Base-by-base conservation (phyloP, 2,797 vertebrate genomes). In the Ptychadena robeensis region DNA sequence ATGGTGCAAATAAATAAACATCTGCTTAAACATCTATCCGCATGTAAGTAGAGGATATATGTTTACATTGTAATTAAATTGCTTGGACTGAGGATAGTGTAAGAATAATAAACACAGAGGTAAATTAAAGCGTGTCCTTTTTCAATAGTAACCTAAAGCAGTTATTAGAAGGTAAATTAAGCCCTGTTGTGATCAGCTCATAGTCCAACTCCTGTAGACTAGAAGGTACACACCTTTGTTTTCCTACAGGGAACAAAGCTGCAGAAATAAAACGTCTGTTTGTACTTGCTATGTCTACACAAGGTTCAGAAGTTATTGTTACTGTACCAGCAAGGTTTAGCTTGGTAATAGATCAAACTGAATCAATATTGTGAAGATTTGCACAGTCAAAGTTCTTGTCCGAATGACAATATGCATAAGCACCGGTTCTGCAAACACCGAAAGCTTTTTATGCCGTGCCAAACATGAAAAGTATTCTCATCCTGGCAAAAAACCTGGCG, bases 391-490 rank as follows among this genome's bases (percentile, higher is more conserved):
- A 71, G 35, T 30, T 34, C 38, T 72, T 79, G 71, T 80, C 61
- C 61, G 35, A 77, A 76, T 31, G 61, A 37, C 28, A 15, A 82
- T 35, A 77, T 71, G 35, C 70, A 68, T 53, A 85, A 80, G 79
- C 25, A 83, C 31, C 22, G 22, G 66, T 72, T 78, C n/a, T 35
- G 70, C 44, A 70, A 75, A 80, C 77, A 80, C 34, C n/a, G 37
- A 63, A 67, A 75, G n/a, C 69, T 28, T 85, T 75, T 85, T 69
- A 85, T 85, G 35, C 30, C 8, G 44, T 80, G 77, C 82, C 77
- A 85, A 40, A 44, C 4, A 6, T 22, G 31, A 25, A 35, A 68
- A 78, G 12, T 0, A 57, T 80, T 44, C 25, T 61, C 74, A 75
- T 53, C 11, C 61, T 69, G 82, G 76, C 82, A 74, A 63, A 79